These are phyloP conservation scores for Bubo blakistoni DNA, from an alignment of 2,113 vertebrate species.

Conservation along the genomic window DNA sequence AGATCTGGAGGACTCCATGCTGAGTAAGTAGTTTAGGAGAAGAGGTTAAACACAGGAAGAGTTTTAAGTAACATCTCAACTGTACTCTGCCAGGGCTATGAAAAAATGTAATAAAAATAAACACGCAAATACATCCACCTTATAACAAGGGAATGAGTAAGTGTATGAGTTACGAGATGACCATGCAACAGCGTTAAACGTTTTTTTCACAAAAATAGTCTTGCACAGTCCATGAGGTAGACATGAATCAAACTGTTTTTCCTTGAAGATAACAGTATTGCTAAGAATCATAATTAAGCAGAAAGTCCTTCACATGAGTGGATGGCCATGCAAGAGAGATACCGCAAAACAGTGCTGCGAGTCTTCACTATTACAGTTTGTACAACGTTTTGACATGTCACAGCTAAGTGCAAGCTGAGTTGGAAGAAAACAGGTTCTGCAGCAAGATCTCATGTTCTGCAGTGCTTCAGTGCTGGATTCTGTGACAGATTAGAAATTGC, in stretches of 20 bases:
- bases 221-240: neutral
- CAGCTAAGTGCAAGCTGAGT: neutral
- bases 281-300: neutral
- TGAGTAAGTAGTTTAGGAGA: neutral
- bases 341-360: neutral
- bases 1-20: neutral
- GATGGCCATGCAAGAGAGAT: neutral
- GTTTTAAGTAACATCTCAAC: neutral
- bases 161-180: neutral
- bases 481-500: neutral
- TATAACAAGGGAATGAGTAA: neutral
- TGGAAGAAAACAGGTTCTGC: neutral
- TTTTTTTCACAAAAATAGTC: neutral
- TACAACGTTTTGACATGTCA: neutral
- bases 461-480: neutral
- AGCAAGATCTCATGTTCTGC: neutral
- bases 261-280: neutral
- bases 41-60: neutral
- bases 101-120: neutral
- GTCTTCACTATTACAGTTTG: neutral
- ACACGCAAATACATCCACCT: neutral
- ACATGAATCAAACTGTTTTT: neutral
- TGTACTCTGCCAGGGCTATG: neutral
- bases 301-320: neutral
- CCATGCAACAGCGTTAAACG: neutral